phyloP scores from a whole-genome alignment of 1,140 invertebrate genomes.

The Andrena cerasifolii region DNA sequence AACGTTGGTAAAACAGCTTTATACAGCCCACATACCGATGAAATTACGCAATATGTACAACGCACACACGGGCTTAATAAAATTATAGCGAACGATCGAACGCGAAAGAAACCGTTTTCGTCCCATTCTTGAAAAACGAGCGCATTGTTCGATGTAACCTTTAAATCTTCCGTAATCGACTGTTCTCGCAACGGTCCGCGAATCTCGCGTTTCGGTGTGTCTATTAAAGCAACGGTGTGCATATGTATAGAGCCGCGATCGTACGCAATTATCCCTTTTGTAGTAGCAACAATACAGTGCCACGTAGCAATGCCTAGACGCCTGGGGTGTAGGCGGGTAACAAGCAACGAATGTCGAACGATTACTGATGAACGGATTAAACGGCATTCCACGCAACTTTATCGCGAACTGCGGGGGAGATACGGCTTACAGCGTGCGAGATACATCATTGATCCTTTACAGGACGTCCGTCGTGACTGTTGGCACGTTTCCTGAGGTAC shows the following conservation, averaged over 20 bases:
- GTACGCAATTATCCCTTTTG: conserved; percentile 54
- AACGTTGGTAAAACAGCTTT: not conserved
- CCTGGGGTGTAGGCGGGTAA: conserved; percentile 53
- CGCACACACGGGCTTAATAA: too few relatives aligned
- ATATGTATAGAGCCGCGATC: conserved; percentile 35
- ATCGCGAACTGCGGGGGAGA: not conserved
- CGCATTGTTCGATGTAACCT: not conserved
- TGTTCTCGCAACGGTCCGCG: not conserved
- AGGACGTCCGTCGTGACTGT: not conserved
- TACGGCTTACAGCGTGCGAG: too few relatives aligned
- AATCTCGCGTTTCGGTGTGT: conserved; percentile 26
- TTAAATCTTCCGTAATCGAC: conserved; percentile 29
- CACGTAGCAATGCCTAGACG: conserved; percentile 39
- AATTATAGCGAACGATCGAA: not conserved
- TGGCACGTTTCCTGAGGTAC: too few relatives aligned
- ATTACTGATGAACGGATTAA: conserved; percentile 51
- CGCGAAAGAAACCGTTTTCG: not conserved
- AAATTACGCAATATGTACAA: not conserved
- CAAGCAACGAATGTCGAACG: conserved; percentile 31
- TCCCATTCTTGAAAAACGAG: not conserved
- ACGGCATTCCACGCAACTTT: conserved; percentile 32
- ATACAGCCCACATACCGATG: not conserved
- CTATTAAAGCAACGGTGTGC: conserved; percentile 14
- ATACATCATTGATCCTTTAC: not conserved
- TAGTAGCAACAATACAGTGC: conserved; percentile 38